A percentile compares a stretch with the other conserved stretches of the same genome.
These are phyloP conservation scores for Hyles lineata DNA, from an alignment of 2,888 invertebrate species.

Conservation along the genomic window DNA sequence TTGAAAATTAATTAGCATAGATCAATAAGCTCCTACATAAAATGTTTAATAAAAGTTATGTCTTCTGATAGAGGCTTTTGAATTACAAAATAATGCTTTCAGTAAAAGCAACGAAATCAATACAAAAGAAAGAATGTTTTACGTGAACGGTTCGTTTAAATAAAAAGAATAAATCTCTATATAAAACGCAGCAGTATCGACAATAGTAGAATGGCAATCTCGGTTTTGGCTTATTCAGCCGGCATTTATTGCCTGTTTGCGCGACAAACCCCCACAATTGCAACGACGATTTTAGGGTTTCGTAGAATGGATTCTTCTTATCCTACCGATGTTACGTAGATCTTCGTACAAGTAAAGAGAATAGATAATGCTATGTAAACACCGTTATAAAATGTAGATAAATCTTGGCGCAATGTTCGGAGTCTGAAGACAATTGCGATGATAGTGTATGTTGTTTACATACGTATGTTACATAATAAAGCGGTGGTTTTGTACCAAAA, in stretches of 20 bases:
- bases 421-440: constrained; percentile 45
- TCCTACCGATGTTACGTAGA: constrained; percentile 56
- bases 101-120: background rate
- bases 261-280: constrained; percentile 66
- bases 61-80: background rate
- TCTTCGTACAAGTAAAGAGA: constrained; percentile 52
- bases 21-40: too few relatives aligned
- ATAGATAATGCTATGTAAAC: constrained; percentile 62
- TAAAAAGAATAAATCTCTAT: constrained; percentile 46
- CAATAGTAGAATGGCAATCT: constrained; percentile 53
- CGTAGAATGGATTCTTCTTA: constrained; percentile 65
- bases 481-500: constrained; percentile 11
- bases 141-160: constrained; percentile 36
- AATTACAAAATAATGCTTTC: background rate
- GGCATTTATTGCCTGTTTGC: constrained; percentile 65
- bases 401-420: constrained; percentile 53
- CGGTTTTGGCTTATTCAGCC: constrained; percentile 58
- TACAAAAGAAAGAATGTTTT: constrained; percentile 2
- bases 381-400: constrained; percentile 58
- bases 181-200: constrained; percentile 55
- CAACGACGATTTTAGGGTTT: constrained; percentile 66
- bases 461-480: constrained; percentile 25
- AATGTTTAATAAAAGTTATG: background rate
- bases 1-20: too few relatives aligned
- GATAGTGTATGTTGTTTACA: constrained; percentile 35